Evolutionary conservation across 2,797 vertebrate genomes (phyloP).

Genomic region (Phoxinus dragarum): DNA sequence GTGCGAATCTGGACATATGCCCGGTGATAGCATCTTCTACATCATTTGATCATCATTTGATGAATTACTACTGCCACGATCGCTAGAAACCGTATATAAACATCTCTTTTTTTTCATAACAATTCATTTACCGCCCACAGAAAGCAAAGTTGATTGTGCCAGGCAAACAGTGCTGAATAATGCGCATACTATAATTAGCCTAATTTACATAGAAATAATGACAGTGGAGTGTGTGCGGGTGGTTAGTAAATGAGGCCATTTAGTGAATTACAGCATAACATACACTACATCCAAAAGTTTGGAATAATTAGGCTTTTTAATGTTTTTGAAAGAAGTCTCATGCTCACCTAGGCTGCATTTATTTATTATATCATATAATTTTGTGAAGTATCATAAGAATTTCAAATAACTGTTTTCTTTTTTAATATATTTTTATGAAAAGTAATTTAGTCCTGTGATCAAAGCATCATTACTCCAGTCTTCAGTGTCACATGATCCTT

Average conservation of each 20-base stretch:
- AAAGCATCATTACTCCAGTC: neutral
- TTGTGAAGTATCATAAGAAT: neutral
- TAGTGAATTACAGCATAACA: neutral
- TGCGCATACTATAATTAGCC: conserved; percentile 5
- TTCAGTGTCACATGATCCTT: neutral
- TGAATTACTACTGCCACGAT: neutral
- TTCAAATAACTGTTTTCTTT: neutral
- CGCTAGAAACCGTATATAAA: neutral
- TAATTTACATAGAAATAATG: neutral
- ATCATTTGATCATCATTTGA: conserved; percentile 18
- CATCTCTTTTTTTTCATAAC: neutral
- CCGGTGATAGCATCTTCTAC: neutral
- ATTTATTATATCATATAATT: neutral
- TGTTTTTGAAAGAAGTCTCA: neutral
- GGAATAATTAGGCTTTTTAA: neutral
- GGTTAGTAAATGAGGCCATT: neutral
- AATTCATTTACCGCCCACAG: neutral
- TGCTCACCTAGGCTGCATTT: neutral
- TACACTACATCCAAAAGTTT: neutral
- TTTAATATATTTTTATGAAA: neutral
- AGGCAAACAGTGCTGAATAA: neutral
- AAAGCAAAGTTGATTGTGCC: neutral
- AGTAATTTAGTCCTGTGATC: neutral
- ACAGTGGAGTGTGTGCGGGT: no score
- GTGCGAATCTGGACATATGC: neutral